phyloP scores from a whole-genome alignment of 1,140 invertebrate species.

The Hormaphis cornu region DNA sequence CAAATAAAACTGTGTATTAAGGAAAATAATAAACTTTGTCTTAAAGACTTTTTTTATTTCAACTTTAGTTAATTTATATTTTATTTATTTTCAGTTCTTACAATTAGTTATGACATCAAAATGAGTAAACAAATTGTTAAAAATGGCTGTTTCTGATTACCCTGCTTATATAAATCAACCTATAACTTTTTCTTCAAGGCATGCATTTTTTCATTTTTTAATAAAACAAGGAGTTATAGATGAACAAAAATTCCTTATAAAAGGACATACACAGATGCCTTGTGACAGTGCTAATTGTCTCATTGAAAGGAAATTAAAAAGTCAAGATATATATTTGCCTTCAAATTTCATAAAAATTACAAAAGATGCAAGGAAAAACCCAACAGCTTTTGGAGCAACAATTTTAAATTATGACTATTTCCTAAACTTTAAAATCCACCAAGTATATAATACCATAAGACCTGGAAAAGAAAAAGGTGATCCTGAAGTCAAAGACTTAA shows the following conservation, averaged over 20 bases:
- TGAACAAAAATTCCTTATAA: background rate
- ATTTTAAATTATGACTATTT: background rate
- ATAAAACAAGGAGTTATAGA: background rate
- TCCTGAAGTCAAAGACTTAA: background rate
- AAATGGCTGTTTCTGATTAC: too few relatives aligned
- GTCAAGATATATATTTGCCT: background rate
- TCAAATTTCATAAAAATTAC: background rate
- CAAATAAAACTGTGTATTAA: too few relatives aligned
- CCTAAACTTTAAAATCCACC: background rate
- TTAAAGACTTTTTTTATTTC: too few relatives aligned
- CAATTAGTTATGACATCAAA: too few relatives aligned
- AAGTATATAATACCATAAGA: background rate
- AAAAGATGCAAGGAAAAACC: background rate
- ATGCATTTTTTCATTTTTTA: background rate
- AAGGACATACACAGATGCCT: background rate
- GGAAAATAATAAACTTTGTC: too few relatives aligned
- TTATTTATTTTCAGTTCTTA: too few relatives aligned
- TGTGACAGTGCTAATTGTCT: background rate
- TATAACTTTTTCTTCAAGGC: too few relatives aligned
- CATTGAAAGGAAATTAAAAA: background rate
- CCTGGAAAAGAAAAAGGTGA: background rate
- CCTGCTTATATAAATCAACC: too few relatives aligned
- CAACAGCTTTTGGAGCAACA: background rate
- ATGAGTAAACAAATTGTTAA: too few relatives aligned
- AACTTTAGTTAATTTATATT: too few relatives aligned